Base-by-base conservation (phyloP, 92 coral and sea anemone genomes). In the Heteractis magnifica region DNA sequence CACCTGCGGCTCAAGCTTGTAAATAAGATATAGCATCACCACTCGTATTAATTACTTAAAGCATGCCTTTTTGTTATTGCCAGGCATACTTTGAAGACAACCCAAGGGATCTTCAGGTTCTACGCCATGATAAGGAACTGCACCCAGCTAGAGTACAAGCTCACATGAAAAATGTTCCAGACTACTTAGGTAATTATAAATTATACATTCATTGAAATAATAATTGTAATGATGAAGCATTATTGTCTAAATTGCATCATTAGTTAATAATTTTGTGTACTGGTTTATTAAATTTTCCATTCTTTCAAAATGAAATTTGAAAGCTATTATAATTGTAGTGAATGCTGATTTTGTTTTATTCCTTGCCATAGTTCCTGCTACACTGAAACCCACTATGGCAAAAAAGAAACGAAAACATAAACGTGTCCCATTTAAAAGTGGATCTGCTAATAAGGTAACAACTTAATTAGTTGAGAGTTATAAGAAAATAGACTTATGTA, bases 31-130 rank as follows among this genome's bases (percentile, higher is more conserved):
- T n/a, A n/a, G n/a, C n/a, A n/a, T n/a, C n/a, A n/a, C n/a, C n/a
- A n/a, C n/a, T n/a, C n/a, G n/a, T n/a, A n/a, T n/a, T n/a, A n/a
- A n/a, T n/a, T n/a, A n/a, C n/a, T n/a, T n/a, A n/a, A n/a, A n/a
- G n/a, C 44, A 1, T 50, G 49, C 26, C 5, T 59, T 72, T 26
- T 62, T 55, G 6, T 75, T 51, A 53, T 72, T 85, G 6, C 48
- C 52, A 94, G 99, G 98, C 99, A 13, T 96, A 92, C 86, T 96
- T 96, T 77, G 98, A 96, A 82, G 99, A 96, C 76, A 96, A 96
- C 81, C 99, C 99, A 8, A 92, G 99, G 73, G 99, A 96, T 78
- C 91, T 96, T 9, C 99, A 94, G 79, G 94, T 96, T 4, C 87
- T 96, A 65, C 90, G 98, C 41, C 99, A 96, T 71, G 99, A 96